These are phyloP conservation scores for Silurus lanzhouensis DNA, from an alignment of 2,797 vertebrate genomes.

Conservation along the genomic window DNA sequence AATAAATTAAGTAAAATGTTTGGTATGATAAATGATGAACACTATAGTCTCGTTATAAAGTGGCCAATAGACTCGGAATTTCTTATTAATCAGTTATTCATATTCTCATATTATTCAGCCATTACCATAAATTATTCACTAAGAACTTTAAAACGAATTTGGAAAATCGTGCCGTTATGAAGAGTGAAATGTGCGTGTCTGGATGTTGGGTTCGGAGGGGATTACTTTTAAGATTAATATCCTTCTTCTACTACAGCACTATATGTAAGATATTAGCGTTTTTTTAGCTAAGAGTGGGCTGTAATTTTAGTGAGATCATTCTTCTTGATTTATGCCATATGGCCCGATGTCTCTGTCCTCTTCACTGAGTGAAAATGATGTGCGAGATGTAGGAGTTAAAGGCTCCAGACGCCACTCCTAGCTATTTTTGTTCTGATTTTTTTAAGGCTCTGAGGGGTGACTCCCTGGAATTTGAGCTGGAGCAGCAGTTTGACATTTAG, in stretches of 20 bases:
- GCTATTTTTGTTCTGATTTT: conserved; percentile 55
- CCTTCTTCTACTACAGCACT: background rate
- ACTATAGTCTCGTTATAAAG: background rate
- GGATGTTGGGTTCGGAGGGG: background rate
- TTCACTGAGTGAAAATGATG: conserved; percentile 1
- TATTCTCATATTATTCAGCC: background rate
- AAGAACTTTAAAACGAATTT: background rate
- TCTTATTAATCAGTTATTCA: conserved; percentile 4
- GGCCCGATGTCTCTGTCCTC: conserved; percentile 1
- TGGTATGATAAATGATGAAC: background rate
- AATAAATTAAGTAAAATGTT: background rate
- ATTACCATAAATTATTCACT: conserved; percentile 24
- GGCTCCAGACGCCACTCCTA: background rate
- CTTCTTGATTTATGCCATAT: conserved; percentile 2
- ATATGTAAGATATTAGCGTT: background rate
- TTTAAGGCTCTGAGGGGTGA: conserved; percentile 54
- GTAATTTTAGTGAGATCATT: conserved; percentile 25
- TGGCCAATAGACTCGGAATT: background rate
- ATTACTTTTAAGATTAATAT: conserved; percentile 20
- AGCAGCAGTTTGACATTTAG: conserved; percentile 34
- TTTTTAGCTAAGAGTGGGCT: conserved; percentile 1
- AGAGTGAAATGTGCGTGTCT: background rate
- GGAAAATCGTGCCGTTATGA: background rate
- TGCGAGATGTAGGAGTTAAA: background rate
- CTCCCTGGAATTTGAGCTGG: conserved; percentile 26